Percentiles rank a stretch among this genome's conserved stretches.
Conservation (phyloP, 2,888 invertebrate species). For the Hoplodrina ambigua region DNA sequence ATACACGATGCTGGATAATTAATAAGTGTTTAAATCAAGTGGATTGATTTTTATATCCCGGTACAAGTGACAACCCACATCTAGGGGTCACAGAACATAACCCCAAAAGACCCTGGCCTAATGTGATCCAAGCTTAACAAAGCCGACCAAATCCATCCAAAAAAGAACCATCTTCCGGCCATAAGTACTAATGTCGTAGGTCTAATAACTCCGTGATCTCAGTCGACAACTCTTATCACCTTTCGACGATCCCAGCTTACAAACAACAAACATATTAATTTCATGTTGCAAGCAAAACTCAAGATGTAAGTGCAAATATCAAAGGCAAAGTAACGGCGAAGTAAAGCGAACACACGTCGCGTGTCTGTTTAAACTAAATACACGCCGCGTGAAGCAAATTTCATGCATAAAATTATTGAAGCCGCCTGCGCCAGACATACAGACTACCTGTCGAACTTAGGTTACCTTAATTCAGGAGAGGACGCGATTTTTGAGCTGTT, state of each 20-base stretch:
- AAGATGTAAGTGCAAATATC: slow-evolving; percentile 59
- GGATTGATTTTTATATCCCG: too few species aligned
- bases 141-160: too few species aligned
- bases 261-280: slow-evolving; percentile 54
- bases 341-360: slow-evolving; percentile 64
- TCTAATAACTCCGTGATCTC: too few species aligned
- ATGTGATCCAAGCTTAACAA: too few species aligned
- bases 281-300: slow-evolving; percentile 55
- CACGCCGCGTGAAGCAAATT: slow-evolving; percentile 79
- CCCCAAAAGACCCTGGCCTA: too few species aligned
- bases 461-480: slow-evolving; percentile 56
- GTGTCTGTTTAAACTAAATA: slow-evolving; percentile 79
- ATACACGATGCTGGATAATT: too few species aligned
- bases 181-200: too few species aligned
- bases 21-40: too few species aligned
- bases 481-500: slow-evolving; percentile 38
- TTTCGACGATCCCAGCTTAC: slow-evolving; percentile 7
- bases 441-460: slow-evolving; percentile 76
- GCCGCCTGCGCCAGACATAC: slow-evolving; percentile 75
- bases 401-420: slow-evolving; percentile 88
- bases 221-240: slow-evolving; percentile 5
- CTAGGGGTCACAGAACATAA: too few species aligned
- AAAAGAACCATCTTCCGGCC: too few species aligned
- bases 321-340: slow-evolving; percentile 58
- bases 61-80: too few species aligned